Conservation (phyloP, 2,113 vertebrate genomes). For the Pseudonaja textilis region DNA sequence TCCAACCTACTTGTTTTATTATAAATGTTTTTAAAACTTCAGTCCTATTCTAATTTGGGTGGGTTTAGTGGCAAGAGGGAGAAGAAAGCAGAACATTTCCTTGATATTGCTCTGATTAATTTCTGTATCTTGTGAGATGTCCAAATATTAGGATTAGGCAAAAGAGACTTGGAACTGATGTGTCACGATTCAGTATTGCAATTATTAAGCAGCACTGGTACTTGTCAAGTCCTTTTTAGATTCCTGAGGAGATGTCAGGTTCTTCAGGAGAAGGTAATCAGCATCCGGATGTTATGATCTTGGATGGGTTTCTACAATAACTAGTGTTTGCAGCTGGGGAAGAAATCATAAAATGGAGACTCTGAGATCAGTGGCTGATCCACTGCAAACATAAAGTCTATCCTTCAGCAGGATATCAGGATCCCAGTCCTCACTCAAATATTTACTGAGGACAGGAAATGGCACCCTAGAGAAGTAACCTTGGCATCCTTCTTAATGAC, state of each 20-base stretch:
- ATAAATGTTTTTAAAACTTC: not conserved
- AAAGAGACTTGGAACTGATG: not conserved
- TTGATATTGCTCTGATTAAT: not conserved
- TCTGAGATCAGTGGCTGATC: not conserved
- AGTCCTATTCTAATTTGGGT: not conserved
- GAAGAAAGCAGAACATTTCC: not conserved
- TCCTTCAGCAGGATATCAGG: not conserved
- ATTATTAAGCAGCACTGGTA: not conserved
- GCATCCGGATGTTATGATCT: not conserved
- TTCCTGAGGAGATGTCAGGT: not conserved
- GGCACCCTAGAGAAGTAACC: not conserved
- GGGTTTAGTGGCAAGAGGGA: not conserved
- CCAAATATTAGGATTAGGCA: not conserved
- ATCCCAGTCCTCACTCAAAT: not conserved
- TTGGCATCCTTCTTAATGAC: not conserved
- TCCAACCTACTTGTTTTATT: not conserved
- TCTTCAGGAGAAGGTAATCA: not conserved
- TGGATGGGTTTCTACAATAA: not conserved
- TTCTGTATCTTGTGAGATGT: not conserved
- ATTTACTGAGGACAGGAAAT: not conserved
- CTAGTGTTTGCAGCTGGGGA: not conserved
- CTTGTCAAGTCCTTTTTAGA: constrained; percentile 12
- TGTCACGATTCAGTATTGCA: not conserved
- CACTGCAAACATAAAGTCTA: not conserved
- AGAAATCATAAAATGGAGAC: not conserved